A percentile compares a stretch with the other conserved stretches of the same genome.
Evolutionary conservation across 1,140 invertebrate genomes (phyloP).

Genomic region (Carcinoscorpius rotundicauda): DNA sequence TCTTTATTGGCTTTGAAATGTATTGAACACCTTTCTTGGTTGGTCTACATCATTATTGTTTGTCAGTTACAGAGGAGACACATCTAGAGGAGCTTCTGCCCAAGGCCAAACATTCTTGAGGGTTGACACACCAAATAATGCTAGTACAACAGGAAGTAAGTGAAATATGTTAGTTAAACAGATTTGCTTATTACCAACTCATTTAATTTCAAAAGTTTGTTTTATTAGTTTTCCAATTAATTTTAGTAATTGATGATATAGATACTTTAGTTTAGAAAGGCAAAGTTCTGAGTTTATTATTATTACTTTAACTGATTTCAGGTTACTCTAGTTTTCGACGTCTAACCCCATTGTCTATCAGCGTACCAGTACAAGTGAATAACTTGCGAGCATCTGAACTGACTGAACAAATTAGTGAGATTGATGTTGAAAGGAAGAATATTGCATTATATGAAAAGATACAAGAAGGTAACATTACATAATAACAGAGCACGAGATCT

Average conservation of each 20-base stretch:
- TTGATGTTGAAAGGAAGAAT: conserved; percentile 54
- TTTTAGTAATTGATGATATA: no score
- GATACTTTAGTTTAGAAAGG: no score
- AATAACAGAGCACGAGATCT: no score
- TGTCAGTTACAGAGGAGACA: no score
- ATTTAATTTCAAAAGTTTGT: no score
- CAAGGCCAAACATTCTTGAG: conserved; percentile 42
- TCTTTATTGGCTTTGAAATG: no score
- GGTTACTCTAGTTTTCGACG: conserved; percentile 23
- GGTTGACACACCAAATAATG: conserved; percentile 32
- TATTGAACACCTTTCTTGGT: no score
- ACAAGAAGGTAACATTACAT: conserved; percentile 29
- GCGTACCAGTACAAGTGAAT: conserved; percentile 13
- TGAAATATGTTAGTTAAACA: not conserved
- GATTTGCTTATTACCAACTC: no score
- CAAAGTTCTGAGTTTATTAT: no score
- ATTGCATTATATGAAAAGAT: conserved; percentile 32
- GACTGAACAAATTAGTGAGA: conserved; percentile 53
- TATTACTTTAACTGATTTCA: conserved; percentile 1
- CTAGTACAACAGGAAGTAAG: conserved; percentile 29
- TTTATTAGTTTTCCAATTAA: no score
- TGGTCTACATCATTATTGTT: no score
- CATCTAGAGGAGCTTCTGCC: conserved; percentile 30
- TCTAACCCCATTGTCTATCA: conserved; percentile 14
- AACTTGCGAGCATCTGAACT: conserved; percentile 12